Evolutionary conservation across 2,888 invertebrate species (phyloP).

Genomic region (Vanessa cardui): DNA sequence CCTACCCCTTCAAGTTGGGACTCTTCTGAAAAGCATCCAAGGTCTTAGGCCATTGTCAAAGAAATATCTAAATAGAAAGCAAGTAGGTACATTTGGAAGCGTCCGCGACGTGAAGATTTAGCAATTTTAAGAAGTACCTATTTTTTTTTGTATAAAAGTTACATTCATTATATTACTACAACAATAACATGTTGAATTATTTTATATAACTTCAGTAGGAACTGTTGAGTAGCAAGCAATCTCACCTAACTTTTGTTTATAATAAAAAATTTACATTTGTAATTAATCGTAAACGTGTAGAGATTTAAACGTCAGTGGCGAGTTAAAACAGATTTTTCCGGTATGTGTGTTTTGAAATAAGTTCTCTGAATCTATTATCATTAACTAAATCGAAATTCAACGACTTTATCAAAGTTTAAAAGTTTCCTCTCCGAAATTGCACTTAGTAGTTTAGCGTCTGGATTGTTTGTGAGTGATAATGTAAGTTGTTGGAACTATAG

Average conservation of each 20-base stretch:
- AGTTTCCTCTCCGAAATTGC: background rate
- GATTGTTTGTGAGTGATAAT: background rate
- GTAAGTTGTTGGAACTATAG: too few relatives aligned
- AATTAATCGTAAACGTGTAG: background rate
- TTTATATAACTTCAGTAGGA: too few relatives aligned
- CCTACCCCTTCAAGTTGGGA: slow-evolving; percentile 76
- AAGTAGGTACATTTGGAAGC: background rate
- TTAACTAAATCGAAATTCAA: background rate
- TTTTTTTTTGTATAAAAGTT: too few relatives aligned
- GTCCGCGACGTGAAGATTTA: background rate
- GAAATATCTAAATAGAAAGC: slow-evolving; percentile 46
- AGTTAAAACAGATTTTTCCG: slow-evolving; percentile 16
- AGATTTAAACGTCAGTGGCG: slow-evolving; percentile 18
- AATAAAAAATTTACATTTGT: background rate
- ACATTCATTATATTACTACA: too few relatives aligned
- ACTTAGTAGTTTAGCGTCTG: background rate
- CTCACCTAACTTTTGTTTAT: background rate
- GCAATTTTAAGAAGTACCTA: background rate
- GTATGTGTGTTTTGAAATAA: slow-evolving; percentile 3
- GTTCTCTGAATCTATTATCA: background rate
- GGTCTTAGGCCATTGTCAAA: slow-evolving; percentile 77
- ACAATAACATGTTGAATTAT: too few relatives aligned
- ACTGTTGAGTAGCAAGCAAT: too few relatives aligned
- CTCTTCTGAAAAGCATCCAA: slow-evolving; percentile 77
- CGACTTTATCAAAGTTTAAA: background rate